phyloP scores from a whole-genome alignment of 2,113 vertebrate species.

The Pyxicephalus adspersus region DNA sequence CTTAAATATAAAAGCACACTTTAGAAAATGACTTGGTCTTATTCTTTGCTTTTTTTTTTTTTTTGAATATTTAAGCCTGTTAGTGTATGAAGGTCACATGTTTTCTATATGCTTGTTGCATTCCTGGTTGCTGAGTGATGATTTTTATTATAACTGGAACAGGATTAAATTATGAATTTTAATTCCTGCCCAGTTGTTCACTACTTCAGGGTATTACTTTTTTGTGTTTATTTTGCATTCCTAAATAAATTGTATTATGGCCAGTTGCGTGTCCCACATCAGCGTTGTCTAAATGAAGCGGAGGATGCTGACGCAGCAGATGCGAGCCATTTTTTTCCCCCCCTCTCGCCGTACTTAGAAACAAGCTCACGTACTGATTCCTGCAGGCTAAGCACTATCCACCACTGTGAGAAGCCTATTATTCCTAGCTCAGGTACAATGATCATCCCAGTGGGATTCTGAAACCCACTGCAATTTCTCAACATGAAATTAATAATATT shows the following conservation, averaged over 20 bases:
- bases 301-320: conserved; percentile 37
- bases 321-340: background rate
- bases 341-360: conserved; percentile 7
- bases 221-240: conserved; percentile 34
- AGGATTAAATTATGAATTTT: background rate
- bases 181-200: background rate
- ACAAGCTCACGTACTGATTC: conserved; percentile 29
- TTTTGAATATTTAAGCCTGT: background rate
- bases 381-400: conserved; percentile 54
- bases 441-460: conserved; percentile 54
- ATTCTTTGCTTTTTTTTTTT: too few species aligned
- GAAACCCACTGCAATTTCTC: conserved; percentile 53
- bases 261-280: conserved; percentile 25
- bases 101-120: background rate
- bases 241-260: conserved; percentile 27
- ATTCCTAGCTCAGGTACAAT: conserved; percentile 54
- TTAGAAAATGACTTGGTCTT: too few species aligned
- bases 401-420: conserved; percentile 33
- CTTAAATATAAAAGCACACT: too few species aligned
- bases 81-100: background rate
- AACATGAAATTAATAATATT: conserved; percentile 42
- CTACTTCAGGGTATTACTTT: background rate
- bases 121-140: background rate
- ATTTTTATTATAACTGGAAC: background rate
- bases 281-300: conserved; percentile 19